These are phyloP conservation scores for Mya arenaria DNA, from an alignment of 1,140 invertebrate genomes.

Conservation along the genomic window DNA sequence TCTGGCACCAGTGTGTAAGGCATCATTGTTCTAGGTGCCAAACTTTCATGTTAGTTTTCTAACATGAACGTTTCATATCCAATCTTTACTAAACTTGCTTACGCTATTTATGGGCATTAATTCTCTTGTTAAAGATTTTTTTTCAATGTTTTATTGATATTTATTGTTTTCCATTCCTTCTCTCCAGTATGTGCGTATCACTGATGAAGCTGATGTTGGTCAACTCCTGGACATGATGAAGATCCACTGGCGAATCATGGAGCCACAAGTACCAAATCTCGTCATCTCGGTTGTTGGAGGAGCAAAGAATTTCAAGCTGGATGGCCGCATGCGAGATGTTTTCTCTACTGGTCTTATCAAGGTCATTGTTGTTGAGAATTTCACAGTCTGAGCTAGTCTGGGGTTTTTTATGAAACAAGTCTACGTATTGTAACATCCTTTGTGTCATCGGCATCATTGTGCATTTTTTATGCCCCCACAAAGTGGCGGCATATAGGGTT, in stretches of 20 bases:
- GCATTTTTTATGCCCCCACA: too few species aligned
- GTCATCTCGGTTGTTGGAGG: slow-evolving; percentile 81
- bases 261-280: slow-evolving; percentile 78
- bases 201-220: slow-evolving; percentile 96
- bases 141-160: neutral
- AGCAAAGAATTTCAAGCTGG: slow-evolving; percentile 80
- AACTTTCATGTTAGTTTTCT: too few species aligned
- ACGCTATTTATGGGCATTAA: too few species aligned
- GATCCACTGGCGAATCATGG: slow-evolving; percentile 87
- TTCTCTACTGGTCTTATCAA: slow-evolving; percentile 80
- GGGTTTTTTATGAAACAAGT: too few species aligned
- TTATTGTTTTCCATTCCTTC: slow-evolving; percentile 57
- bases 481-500: too few species aligned
- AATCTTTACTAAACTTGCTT: too few species aligned
- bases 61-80: too few species aligned
- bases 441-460: too few species aligned
- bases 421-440: too few species aligned
- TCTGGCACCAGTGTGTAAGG: too few species aligned
- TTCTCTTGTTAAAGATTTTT: neutral
- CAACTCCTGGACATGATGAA: slow-evolving; percentile 94
- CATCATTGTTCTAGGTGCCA: too few species aligned
- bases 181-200: slow-evolving; percentile 92
- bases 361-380: slow-evolving; percentile 48
- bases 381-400: too few species aligned
- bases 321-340: slow-evolving; percentile 77